phyloP scores from a whole-genome alignment of 2,797 vertebrate genomes.

The Pseudomugil gertrudae region DNA sequence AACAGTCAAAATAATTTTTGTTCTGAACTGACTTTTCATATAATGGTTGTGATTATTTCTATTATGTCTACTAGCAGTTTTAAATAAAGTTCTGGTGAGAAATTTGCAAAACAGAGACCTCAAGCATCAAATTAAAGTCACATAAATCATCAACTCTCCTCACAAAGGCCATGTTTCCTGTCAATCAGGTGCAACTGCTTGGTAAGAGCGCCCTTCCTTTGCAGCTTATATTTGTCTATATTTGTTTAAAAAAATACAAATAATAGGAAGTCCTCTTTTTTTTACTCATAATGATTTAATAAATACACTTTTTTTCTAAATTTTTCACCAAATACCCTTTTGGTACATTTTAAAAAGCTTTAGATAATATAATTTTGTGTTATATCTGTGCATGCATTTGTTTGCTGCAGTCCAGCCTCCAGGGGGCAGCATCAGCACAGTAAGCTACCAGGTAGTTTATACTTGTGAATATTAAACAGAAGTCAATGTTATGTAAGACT shows the following conservation, averaged over 20 bases:
- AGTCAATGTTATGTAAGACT: constrained; percentile 10
- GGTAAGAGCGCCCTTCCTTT: not conserved
- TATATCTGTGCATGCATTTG: not conserved
- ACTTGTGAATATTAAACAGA: constrained; percentile 6
- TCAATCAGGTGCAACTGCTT: not conserved
- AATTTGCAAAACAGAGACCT: too few species aligned
- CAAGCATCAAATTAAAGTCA: too few species aligned
- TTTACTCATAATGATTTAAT: not conserved
- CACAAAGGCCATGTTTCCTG: not conserved
- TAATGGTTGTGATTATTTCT: not conserved
- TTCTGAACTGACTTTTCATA: not conserved
- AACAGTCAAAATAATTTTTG: too few species aligned
- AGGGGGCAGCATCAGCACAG: constrained; percentile 45
- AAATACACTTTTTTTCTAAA: not conserved
- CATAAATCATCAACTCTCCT: not conserved
- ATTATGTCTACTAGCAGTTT: not conserved
- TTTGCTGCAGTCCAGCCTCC: constrained; percentile 14
- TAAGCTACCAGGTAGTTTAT: not conserved
- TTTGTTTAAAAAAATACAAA: not conserved
- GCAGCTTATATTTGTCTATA: not conserved
- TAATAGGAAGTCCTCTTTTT: not conserved
- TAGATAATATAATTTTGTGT: not conserved
- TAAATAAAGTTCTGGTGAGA: not conserved
- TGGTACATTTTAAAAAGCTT: not conserved
- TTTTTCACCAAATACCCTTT: not conserved